phyloP scores from a whole-genome alignment of 2,888 invertebrate species.

The Chymomyza procnemis region DNA sequence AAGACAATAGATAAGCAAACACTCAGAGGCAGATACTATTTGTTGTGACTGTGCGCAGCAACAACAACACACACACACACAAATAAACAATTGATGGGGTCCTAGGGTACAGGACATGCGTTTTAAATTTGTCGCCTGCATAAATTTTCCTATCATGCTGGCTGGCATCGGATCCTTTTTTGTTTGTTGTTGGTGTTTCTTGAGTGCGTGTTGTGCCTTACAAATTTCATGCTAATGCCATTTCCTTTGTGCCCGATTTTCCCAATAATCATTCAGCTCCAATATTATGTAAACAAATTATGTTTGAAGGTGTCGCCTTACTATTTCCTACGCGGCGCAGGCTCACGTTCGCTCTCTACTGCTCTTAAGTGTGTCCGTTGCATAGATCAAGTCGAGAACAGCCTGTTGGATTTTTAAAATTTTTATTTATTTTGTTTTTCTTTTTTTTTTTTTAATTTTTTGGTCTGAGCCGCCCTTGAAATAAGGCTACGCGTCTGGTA shows the following conservation, averaged over 20 bases:
- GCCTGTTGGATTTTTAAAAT: conserved; percentile 54
- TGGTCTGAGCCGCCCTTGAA: neutral
- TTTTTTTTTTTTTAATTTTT: neutral
- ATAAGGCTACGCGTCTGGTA: conserved; percentile 10
- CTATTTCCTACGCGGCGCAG: conserved; percentile 30
- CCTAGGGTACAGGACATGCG: conserved; percentile 54
- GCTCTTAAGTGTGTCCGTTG: conserved; percentile 61
- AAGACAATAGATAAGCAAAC: conserved; percentile 56
- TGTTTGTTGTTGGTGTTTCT: conserved; percentile 23
- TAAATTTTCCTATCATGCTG: conserved; percentile 47
- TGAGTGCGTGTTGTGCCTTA: conserved; percentile 69
- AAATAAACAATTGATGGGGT: conserved; percentile 59
- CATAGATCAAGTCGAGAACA: conserved; percentile 38
- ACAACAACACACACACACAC: too few species aligned
- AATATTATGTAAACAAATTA: conserved; percentile 72
- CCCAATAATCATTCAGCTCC: conserved; percentile 16
- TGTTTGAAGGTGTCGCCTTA: conserved; percentile 65
- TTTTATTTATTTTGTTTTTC: neutral
- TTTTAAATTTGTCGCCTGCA: conserved; percentile 70
- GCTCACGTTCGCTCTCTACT: too few species aligned
- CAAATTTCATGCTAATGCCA: conserved; percentile 67
- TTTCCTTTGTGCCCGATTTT: conserved; percentile 36
- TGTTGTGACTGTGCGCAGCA: neutral
- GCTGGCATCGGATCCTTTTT: conserved; percentile 47
- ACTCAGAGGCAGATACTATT: neutral